Evolutionary conservation across 2,797 vertebrate genomes (phyloP), one percentile per base, ranked within the genome.

Genomic region (Chelidonichthys spinosus): DNA sequence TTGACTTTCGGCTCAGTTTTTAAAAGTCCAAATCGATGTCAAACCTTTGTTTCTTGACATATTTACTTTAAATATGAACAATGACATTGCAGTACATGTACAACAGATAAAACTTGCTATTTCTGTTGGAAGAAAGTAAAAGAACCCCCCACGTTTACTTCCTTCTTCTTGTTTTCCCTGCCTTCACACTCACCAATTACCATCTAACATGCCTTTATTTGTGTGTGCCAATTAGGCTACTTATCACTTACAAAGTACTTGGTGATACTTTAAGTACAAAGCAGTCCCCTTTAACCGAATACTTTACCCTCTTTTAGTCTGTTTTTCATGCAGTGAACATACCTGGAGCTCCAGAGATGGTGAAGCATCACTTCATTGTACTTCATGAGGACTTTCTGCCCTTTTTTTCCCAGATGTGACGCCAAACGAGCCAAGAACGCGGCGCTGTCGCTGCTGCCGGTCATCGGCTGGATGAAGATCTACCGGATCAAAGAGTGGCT

Each of bases 401-500:
- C 11, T 13, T 54, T 32, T 0, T 59, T 71, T 90, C 79, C 32
- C 50, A 99, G 98, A 18, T 99, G 96, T 52, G 94, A 96, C 4
- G 40, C 92, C 25, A 89, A 93, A 81, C 96, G 93, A 68, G 94
- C 82, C 61, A 97, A 97, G 92, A 96, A 82, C n/a, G 86, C 89
- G 1, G 93, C 85, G 4, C 75, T 96, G 11, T 89, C 93, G 14
- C 87, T 98, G 7, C 89, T 99, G 65, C 98, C 98, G 0, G 3
- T 99, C 0, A 36, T 94, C 18, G 92, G 96, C 0, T 99, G 98
- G 98, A 60, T 99, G 61, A 97, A 95, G 25, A 92, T 92, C 0
- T 99, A 99, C 44, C 93, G 52, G 18, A 2, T 97, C 55, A 98
- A 94, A 83, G 95, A 97, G 69, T 99, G 98, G 97, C 78, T 98